Evolutionary conservation across 2,113 vertebrate genomes (phyloP), one percentile per base, ranked within the genome.

Genomic region (Nothocercus nigrocapillus): DNA sequence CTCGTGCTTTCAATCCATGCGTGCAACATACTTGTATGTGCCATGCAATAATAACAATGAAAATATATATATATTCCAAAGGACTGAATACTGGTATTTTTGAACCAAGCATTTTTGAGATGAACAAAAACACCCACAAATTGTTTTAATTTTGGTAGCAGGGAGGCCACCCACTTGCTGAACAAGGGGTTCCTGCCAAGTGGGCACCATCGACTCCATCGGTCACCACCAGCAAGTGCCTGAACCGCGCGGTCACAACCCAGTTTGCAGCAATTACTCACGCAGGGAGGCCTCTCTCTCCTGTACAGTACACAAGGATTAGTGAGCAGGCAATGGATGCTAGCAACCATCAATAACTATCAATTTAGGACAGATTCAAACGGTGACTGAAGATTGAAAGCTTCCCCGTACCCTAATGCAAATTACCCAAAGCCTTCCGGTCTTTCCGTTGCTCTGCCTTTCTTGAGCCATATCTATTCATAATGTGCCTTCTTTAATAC

Each of bases 311-410:
- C 51, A 21, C 27, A 70, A 78, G 86, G 76, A 53, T 56, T 14
- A 95, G 56, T 2, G 7, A 68, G 61, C 51, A 94, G 69, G 69
- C 56, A 86, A 62, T 12, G 66, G 66, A 93, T 15, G 66, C 34
- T 54, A 83, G 66, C 76, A 95, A 49, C 38, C 80, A 90, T 78
- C 92, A 92, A 86, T 90, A 96, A 81, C 69, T 79, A 92, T 40
- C 83, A 76, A 49, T 94, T 93, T 93, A 96, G 58, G 44, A 94
- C 49, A 66, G 80, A 94, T 76, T 66, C 61, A 62, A 11, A 78
- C 34, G 21, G 34, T 11, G 68, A 69, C 77, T 54, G 74, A 87
- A 81, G 72, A 91, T 5, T 27, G 51, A 92, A 83, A 91, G 34
- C 45, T 91, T 91, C 47, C 54, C 53, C 62, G 49, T 36, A 72